These are phyloP conservation scores for Tapera naevia DNA, from an alignment of 2,797 vertebrate species.

Conservation along the genomic window DNA sequence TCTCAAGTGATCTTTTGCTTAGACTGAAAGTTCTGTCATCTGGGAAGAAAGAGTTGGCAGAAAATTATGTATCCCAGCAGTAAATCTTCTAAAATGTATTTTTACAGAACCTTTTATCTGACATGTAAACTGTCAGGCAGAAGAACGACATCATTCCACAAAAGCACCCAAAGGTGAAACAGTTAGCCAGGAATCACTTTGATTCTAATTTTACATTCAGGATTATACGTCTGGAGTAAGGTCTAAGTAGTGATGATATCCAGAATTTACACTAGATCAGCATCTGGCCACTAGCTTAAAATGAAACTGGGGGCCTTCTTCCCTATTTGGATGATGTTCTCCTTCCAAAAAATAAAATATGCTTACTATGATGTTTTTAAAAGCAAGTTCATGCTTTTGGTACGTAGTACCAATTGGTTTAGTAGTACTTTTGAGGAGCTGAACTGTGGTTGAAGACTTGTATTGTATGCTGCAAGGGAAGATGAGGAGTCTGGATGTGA, in stretches of 20 bases:
- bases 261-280: background rate
- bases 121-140: background rate
- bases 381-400: background rate
- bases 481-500: background rate
- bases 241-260: background rate
- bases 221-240: background rate
- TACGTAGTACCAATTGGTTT: background rate
- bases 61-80: background rate
- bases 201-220: background rate
- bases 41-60: conserved; percentile 7
- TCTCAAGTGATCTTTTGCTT: background rate
- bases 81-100: conserved; percentile 41
- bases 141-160: background rate
- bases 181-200: conserved; percentile 16
- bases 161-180: background rate
- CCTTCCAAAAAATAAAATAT: background rate
- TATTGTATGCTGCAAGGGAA: fast-evolving
- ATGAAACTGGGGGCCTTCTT: background rate
- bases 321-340: background rate
- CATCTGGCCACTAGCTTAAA: background rate
- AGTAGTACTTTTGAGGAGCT: background rate
- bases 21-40: background rate
- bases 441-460: background rate
- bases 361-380: background rate
- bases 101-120: conserved; percentile 49